phyloP scores from a whole-genome alignment of 2,888 invertebrate genomes.

The Scelioninae gen. 1 region DNA sequence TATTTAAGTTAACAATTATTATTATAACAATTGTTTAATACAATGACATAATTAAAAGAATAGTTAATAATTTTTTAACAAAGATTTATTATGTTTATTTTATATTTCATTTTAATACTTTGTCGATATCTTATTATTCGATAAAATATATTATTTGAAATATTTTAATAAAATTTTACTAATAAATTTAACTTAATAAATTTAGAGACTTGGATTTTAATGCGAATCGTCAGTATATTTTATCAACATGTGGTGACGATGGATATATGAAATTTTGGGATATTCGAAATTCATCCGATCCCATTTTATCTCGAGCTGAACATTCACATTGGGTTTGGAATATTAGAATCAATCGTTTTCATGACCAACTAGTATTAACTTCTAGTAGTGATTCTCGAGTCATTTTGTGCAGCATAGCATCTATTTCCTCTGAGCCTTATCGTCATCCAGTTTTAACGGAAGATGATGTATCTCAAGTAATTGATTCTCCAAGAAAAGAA shows the following conservation, averaged over 20 bases:
- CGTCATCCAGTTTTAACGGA: constrained; percentile 85
- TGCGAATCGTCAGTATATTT: constrained; percentile 97
- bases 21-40: too few relatives aligned
- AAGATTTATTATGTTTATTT: too few relatives aligned
- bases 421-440: constrained; percentile 93
- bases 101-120: too few relatives aligned
- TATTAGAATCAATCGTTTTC: constrained; percentile 97
- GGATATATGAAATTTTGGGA: constrained; percentile 98
- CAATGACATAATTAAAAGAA: too few relatives aligned
- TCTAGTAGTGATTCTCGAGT: constrained; percentile 98
- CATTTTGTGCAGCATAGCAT: constrained; percentile 93
- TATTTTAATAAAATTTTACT: not conserved
- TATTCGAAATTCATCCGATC: constrained; percentile 91
- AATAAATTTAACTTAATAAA: constrained; percentile 29
- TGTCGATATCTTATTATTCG: too few relatives aligned
- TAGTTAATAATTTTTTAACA: too few relatives aligned
- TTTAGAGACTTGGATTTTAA: constrained; percentile 96
- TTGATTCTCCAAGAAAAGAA: constrained; percentile 85
- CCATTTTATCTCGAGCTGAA: constrained; percentile 92
- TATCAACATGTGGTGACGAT: constrained; percentile 98
- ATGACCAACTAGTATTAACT: constrained; percentile 97
- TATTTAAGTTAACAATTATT: too few relatives aligned
- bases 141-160: too few relatives aligned
- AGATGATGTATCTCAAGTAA: constrained; percentile 84
- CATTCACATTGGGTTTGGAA: constrained; percentile 98